Conservation (phyloP, 2,888 invertebrate genomes). For the Sphecodes monilicornis region DNA sequence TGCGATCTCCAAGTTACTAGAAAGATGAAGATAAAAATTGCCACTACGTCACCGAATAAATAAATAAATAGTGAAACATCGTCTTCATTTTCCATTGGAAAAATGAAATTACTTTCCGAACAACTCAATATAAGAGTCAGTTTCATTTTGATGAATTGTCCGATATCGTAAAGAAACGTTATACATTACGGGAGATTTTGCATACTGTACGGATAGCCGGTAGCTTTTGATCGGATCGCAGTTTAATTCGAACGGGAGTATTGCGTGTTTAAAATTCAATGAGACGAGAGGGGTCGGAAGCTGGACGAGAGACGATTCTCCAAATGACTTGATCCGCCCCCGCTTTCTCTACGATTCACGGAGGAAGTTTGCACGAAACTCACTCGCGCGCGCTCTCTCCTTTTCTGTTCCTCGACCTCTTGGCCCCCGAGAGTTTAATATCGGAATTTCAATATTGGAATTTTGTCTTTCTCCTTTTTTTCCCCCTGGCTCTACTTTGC, state of each 20-base stretch:
- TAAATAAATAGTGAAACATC: no score
- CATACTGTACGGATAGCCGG: not conserved
- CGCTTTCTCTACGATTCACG: not conserved
- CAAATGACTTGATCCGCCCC: not conserved
- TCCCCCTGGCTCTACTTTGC: not conserved
- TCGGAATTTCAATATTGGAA: constrained; percentile 42
- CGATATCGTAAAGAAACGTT: no score
- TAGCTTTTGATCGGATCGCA: not conserved
- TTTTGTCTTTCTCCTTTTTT: not conserved
- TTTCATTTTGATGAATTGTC: not conserved
- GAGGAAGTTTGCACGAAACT: not conserved
- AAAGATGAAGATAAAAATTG: no score
- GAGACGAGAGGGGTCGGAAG: not conserved
- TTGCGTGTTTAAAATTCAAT: constrained; percentile 2
- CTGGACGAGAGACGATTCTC: not conserved
- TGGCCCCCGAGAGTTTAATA: not conserved
- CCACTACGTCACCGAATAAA: no score
- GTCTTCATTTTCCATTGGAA: no score
- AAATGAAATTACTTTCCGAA: no score
- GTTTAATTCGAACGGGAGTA: not conserved
- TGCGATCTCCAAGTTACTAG: no score
- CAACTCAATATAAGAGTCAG: no score
- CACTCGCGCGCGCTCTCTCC: not conserved
- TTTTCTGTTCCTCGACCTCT: not conserved
- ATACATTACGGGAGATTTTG: not conserved